phyloP scores from a whole-genome alignment of 2,113 vertebrate genomes.

The Chamaea fasciata region DNA sequence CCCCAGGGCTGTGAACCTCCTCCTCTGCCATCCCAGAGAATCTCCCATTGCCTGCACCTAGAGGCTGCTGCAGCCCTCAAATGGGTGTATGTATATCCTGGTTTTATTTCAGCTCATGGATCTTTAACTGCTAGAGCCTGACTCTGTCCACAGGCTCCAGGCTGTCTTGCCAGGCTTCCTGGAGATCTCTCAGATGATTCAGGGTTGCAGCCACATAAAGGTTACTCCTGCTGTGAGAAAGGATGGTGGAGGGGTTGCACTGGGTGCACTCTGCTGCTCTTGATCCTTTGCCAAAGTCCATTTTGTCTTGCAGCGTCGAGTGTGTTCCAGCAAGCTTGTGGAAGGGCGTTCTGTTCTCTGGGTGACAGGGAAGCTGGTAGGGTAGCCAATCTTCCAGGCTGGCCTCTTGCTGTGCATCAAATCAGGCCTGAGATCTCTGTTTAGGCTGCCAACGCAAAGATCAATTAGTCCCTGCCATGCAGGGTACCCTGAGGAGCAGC shows the following conservation, averaged over 20 bases:
- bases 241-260: neutral
- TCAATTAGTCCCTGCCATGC: neutral
- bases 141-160: neutral
- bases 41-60: neutral
- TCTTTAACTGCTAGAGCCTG: neutral
- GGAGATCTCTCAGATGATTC: neutral
- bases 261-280: neutral
- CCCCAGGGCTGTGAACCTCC: accelerated
- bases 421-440: neutral
- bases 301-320: accelerated
- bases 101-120: neutral
- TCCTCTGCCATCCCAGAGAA: neutral
- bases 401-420: neutral
- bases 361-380: neutral
- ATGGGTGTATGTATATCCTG: accelerated
- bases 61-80: neutral
- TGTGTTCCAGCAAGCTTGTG: neutral
- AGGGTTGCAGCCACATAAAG: neutral
- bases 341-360: neutral
- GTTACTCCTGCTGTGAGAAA: neutral
- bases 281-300: neutral
- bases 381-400: neutral
- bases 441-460: neutral
- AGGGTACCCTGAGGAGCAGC: neutral
- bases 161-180: neutral